Evolutionary conservation across 92 coral and sea anemone species (phyloP), one percentile per base, ranked within the genome.

Genomic region (Palythoa grandiflora): DNA sequence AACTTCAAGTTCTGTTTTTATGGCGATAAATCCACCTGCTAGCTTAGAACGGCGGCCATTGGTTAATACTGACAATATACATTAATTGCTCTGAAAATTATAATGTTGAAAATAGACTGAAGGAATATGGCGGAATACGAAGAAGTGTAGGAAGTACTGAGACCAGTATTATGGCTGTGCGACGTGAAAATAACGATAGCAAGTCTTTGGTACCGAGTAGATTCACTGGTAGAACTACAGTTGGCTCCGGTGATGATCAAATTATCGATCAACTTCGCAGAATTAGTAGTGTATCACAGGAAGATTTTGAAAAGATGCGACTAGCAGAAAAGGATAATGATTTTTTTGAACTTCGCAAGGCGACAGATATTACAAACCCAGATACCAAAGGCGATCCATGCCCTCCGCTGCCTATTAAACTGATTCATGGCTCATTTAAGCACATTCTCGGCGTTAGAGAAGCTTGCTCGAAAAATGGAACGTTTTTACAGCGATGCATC

Each of bases 401-500:
- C 84, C 98, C 99, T 1, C 94, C 98, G 21, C 87, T 97, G 9
- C 98, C 99, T 8, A 97, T 97, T 28, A 97, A 97, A 79, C 89
- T 97, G 5, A 96, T 97, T 57, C 99, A 96, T 17, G 98, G 98
- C 12, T 91, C 98, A 0, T 97, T 97, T 84, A 89, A 98, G 65
- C 95, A 96, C 65, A 87, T 97, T 28, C 90, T 97, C 2, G 99
- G 99, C 12, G 99, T 97, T 9, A 92, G 98, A 10, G 99, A 97
- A 83, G 98, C 98, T 40, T 97, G 99, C 79, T 97, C 99, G 28
- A 97, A 97, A 83, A 95, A 97, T 80, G 99, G 99, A 15, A 97
- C 98, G 7, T 97, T 97, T 88, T 85, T 97, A 66, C 99, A 97
- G 84, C 93, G 99, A 73, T 94, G 96, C 76, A 92, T 97, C 76